Evolutionary conservation across 2,113 vertebrate genomes (phyloP), one percentile per base, ranked within the genome.

Genomic region (Rhinolophus ferrumequinum): DNA sequence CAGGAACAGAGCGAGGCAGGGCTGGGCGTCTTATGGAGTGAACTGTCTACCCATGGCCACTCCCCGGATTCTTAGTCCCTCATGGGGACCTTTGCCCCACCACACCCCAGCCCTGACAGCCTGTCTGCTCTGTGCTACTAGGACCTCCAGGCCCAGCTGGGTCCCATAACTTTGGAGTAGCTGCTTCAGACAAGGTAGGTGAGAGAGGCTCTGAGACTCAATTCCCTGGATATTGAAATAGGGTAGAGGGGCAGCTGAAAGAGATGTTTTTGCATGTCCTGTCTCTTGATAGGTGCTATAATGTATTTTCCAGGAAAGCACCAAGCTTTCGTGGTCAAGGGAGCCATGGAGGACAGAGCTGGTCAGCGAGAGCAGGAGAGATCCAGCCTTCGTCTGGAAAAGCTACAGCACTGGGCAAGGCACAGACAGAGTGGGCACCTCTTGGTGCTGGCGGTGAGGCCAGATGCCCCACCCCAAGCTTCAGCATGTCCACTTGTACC

Each of bases 381-480:
- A 67, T 26, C 73, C 11, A 90, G 44, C 16, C 9, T 79, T 79
- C 96, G 44, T 94, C 93, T 97, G 94, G 97, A 96, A 95, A 97
- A 96, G 52, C 58, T 98, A 83, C 95, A 96, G 75, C 94, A 90
- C 64, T 98, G 97, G 97, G 95, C 95, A 33, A 97, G 35, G 73
- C 91, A 95, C 13, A 96, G 52, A 67, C 72, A 93, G n/a, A 97
- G 79, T 64, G 94, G 85, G 77, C 56, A 33, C 47, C 97, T 98
- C 47, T 41, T 98, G 88, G 95, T 92, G 76, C 93, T 98, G 79
- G 96, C 96, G 97, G 97, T 97, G 93, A 98, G 97, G 70, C 86
- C 50, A 75, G 38, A 18, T 79, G 81, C 72, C 94, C 94, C 15
- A 69, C 21, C 77, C 86, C 44, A 60, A 15, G 38, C 35, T 69